These are phyloP conservation scores for Phaedon cochleariae DNA, from an alignment of 2,888 invertebrate species.

Conservation along the genomic window DNA sequence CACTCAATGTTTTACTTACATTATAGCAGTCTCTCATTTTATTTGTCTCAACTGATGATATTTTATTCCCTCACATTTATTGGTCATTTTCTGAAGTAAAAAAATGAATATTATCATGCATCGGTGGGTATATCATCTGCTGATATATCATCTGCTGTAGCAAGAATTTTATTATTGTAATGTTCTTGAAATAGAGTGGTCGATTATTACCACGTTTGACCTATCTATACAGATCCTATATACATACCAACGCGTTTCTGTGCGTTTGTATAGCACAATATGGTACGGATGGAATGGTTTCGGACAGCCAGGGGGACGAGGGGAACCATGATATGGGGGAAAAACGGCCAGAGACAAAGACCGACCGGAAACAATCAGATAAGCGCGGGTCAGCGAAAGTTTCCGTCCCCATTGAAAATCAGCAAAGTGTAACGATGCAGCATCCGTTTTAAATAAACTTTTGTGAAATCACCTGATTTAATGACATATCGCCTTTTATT, in stretches of 20 bases:
- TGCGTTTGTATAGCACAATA: not conserved
- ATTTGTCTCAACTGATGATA: too few relatives aligned
- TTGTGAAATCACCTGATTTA: conserved; percentile 49
- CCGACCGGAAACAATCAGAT: conserved; percentile 58
- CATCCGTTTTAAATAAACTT: conserved; percentile 55
- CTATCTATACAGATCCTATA: too few relatives aligned
- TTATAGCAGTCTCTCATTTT: too few relatives aligned
- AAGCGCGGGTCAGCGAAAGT: conserved; percentile 61
- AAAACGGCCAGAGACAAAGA: conserved; percentile 34
- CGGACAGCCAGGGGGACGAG: not conserved
- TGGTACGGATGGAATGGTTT: not conserved
- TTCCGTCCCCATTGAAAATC: conserved; percentile 62
- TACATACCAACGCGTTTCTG: not conserved
- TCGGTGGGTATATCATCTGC: too few relatives aligned
- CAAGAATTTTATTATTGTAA: too few relatives aligned
- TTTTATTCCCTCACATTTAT: too few relatives aligned
- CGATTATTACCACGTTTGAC: too few relatives aligned
- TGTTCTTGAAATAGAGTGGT: too few relatives aligned
- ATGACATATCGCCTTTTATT: conserved; percentile 36
- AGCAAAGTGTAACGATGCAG: conserved; percentile 61
- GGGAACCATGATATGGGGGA: conserved; percentile 1
- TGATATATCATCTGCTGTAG: too few relatives aligned
- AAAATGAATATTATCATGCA: too few relatives aligned
- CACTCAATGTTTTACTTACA: too few relatives aligned
- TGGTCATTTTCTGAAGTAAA: too few relatives aligned